Base-by-base conservation (phyloP, 2,888 invertebrate genomes). In the Clitarchus hookeri region DNA sequence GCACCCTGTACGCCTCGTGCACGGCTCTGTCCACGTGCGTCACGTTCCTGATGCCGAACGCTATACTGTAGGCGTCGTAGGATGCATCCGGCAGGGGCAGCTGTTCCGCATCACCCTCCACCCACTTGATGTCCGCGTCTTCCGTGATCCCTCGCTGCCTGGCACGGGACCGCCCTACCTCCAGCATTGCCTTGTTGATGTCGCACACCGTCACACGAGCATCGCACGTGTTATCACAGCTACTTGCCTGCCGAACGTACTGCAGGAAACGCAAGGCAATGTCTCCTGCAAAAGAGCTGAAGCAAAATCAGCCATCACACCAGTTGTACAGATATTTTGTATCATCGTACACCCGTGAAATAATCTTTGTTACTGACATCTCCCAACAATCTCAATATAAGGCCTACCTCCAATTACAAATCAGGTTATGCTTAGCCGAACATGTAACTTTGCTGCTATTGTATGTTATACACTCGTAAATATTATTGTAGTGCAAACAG, bases 1-100 rank as follows among this genome's bases (percentile, higher is more conserved):
- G 92, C 77, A 99, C 97, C 88, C 99, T 93, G 91, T 97, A 97
- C 0, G 99, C 99, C 92, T 99, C 99, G 65, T 94, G 92, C 27
- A 99, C 91, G 90, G 97, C 98, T 94, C 96, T 95, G 86, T 98
- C 96, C 86, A 98, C 94, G 90, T 97, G 96, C 0, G 98, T 98
- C 89, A 97, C 97, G 93, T 99, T 99, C 89, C 99, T 93, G 88
- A 99, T 97, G 25, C 99, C 99, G 93, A 99, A 99, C 0, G 98
- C 98, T 89, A 99, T 98, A 3, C 99, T 99, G 91, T 98, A 99
- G 0, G 97, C 97, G 88, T 96, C 96, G 91, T 95, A 99, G 65
- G 94, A 93, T 80, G 97, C 95, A 88, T 95, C 94, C 0, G 94
- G 92, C 88, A 98, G 94, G 0, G 96, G 94, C 84, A 99, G 92